Evolutionary conservation across 2,797 vertebrate genomes (phyloP).

Genomic region (Malacoctenus gilli): DNA sequence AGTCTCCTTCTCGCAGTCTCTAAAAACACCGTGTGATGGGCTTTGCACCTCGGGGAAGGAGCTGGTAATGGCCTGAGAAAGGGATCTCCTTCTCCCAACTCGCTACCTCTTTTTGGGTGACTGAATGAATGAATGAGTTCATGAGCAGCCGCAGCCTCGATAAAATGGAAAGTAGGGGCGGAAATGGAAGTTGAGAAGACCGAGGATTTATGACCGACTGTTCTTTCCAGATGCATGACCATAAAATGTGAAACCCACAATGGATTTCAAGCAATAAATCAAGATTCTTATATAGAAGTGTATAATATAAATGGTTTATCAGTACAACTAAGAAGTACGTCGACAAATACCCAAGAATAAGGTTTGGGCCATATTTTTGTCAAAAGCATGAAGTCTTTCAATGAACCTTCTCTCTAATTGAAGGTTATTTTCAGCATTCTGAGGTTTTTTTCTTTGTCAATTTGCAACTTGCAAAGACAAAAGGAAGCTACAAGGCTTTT

Average conservation of each 20-base stretch:
- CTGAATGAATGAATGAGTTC: conserved; percentile 60
- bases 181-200: conserved; percentile 36
- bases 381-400: too few species aligned
- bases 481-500: too few species aligned
- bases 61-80: conserved; percentile 73
- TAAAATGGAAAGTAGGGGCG: conserved; percentile 41
- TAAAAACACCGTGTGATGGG: conserved; percentile 73
- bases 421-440: too few species aligned
- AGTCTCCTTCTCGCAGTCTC: conserved; percentile 71
- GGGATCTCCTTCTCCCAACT: conserved; percentile 63
- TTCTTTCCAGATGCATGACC: conserved; percentile 40
- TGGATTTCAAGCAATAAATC: conserved; percentile 4
- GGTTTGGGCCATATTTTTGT: too few species aligned
- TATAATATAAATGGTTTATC: too few species aligned
- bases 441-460: too few species aligned
- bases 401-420: too few species aligned
- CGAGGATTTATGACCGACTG: conserved; percentile 50
- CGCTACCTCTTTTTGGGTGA: conserved; percentile 50
- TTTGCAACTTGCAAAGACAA: too few species aligned
- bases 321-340: too few species aligned
- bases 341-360: too few species aligned
- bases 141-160: conserved; percentile 52
- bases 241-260: conserved; percentile 49
- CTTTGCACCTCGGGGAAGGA: conserved; percentile 72
- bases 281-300: too few species aligned